Conservation (phyloP, 2,888 invertebrate species). For the Stramonita haemastoma region DNA sequence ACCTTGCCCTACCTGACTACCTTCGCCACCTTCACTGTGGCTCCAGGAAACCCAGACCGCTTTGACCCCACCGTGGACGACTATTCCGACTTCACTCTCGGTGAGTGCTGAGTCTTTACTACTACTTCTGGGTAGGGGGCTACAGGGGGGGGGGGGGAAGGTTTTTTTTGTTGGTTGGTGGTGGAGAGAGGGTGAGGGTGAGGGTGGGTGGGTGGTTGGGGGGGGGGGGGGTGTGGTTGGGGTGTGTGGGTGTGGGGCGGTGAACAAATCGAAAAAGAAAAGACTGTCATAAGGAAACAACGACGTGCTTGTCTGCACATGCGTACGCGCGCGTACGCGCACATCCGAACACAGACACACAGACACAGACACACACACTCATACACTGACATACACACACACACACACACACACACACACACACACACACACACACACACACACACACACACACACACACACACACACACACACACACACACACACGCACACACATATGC, state of each 20-base stretch:
- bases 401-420: constrained; percentile 4
- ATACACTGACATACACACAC: neutral
- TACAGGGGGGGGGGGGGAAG: too few species aligned
- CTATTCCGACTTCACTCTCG: constrained; percentile 36
- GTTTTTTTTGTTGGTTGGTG: neutral
- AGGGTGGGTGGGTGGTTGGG: neutral
- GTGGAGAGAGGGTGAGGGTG: too few species aligned
- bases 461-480: neutral
- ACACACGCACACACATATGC: constrained; percentile 8
- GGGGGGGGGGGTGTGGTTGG: neutral
- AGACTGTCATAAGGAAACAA: neutral
- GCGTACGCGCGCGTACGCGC: neutral
- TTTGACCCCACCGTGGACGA: constrained; percentile 47
- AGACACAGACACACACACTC: too few species aligned
- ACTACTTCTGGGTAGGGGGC: neutral
- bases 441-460: neutral
- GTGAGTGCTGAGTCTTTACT: constrained; percentile 32
- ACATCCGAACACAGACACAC: neutral
- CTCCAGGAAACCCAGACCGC: constrained; percentile 50
- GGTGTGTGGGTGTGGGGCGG: too few species aligned
- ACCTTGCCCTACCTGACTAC: constrained; percentile 47
- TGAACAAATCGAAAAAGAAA: too few species aligned
- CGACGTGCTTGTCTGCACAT: neutral
- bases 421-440: constrained; percentile 17
- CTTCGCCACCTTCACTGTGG: constrained; percentile 49